A percentile compares a stretch with the other conserved stretches of the same genome.
Evolutionary conservation across 2,888 invertebrate genomes (phyloP).

Genomic region (Meteorus colon): DNA sequence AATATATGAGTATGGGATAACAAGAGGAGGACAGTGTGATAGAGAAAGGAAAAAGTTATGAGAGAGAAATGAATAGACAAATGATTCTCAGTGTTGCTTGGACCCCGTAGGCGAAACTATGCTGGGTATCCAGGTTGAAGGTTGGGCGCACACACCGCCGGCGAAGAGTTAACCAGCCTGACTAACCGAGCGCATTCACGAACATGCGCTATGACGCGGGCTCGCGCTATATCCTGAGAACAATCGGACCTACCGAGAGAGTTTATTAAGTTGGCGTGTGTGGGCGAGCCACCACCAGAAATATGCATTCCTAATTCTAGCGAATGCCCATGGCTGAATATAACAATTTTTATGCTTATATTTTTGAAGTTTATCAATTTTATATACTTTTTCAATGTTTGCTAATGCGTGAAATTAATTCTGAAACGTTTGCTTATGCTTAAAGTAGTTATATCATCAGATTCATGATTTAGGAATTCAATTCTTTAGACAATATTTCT

Average conservation of each 20-base stretch:
- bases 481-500: too few relatives aligned
- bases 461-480: too few relatives aligned
- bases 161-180: conserved; percentile 58
- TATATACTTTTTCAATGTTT: conserved; percentile 3
- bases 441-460: too few relatives aligned
- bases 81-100: conserved; percentile 44
- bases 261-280: conserved; percentile 25
- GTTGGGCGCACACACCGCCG: conserved; percentile 61
- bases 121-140: conserved; percentile 70
- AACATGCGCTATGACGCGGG: conserved; percentile 55
- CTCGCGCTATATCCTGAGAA: conserved; percentile 65
- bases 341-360: background rate
- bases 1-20: conserved; percentile 47
- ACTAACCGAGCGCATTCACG: conserved; percentile 58
- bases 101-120: conserved; percentile 71
- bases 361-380: too few relatives aligned
- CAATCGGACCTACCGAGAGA: conserved; percentile 69
- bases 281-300: conserved; percentile 37
- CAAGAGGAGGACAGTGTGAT: conserved; percentile 48
- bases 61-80: conserved; percentile 39
- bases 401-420: background rate
- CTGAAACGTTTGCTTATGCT: too few relatives aligned
- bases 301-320: conserved; percentile 35
- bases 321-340: conserved; percentile 22
- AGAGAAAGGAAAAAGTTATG: conserved; percentile 21